Evolutionary conservation across 2,888 invertebrate genomes (phyloP), one percentile per base, ranked within the genome.

Genomic region (Gisinianus flammeolus): DNA sequence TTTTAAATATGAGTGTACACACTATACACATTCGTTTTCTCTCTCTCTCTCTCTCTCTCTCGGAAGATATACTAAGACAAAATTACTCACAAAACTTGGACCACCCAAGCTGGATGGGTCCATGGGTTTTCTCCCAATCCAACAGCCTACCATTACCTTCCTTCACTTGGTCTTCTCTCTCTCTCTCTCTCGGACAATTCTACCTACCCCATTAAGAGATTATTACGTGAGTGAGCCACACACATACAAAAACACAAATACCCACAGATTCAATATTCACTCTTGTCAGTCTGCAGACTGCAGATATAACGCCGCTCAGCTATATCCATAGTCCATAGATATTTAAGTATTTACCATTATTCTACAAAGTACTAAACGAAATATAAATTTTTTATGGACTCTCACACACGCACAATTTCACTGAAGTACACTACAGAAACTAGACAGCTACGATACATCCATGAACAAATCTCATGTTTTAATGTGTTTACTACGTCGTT

Each of bases 211-310:
- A 74, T 74, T 74, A 74, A 44, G n/a, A 74, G 44, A 74, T 74
- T 74, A 74, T 74, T 74, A 74, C 73, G 73, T 74, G 73, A 74
- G 73, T 64, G 73, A 74, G 44, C 73, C 73, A 74, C 73, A 74
- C 73, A 74, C 73, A 74, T 62, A 24, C 73, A 58, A 58, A 10
- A 58, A 44, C 26, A 70, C 70, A 70, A 70, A 30, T 68, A 68
- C 44, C 6, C 16, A 44, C 44, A 44, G 62, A n/a, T 58, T 44
- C 52, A 44, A 8, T n/a, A n/a, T n/a, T n/a, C n/a, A n/a, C n/a
- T n/a, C n/a, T n/a, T n/a, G n/a, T n/a, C n/a, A n/a, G n/a, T n/a
- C n/a, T n/a, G n/a, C n/a, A n/a, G n/a, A n/a, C n/a, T n/a, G n/a
- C n/a, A n/a, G n/a, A n/a, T n/a, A n/a, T n/a, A n/a, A n/a, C n/a